These are phyloP conservation scores for Ciconia boyciana DNA, from an alignment of 2,113 vertebrate genomes.

Conservation along the genomic window DNA sequence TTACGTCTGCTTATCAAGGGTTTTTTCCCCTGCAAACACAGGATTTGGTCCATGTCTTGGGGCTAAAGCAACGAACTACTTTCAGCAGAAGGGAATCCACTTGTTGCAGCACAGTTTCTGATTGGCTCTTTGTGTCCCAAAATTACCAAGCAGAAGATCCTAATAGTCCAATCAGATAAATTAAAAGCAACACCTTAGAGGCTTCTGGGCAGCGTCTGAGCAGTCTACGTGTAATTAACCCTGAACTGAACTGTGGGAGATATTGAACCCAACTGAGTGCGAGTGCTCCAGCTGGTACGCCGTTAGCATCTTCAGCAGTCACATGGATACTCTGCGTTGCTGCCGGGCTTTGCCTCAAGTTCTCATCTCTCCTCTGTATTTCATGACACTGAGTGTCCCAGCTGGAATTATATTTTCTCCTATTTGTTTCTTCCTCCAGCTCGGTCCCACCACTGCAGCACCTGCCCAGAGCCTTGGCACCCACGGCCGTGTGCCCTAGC, in stretches of 20 bases:
- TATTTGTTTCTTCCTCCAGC: neutral
- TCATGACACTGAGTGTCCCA: neutral
- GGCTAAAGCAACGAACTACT: too few species aligned
- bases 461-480: neutral
- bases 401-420: neutral
- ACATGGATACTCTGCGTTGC: fast-evolving
- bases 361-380: neutral
- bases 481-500: fast-evolving
- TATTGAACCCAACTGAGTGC: neutral
- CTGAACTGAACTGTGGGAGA: neutral
- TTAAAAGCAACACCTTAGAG: neutral
- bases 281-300: neutral
- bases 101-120: neutral
- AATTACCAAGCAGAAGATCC: neutral
- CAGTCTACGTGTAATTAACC: neutral
- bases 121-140: neutral
- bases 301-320: neutral
- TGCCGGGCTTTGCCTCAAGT: neutral
- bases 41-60: neutral
- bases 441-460: neutral
- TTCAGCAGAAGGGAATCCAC: neutral
- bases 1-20: neutral
- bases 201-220: neutral
- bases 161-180: neutral
- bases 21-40: neutral